These are phyloP conservation scores for Drosophila guanche DNA, from an alignment of 1,140 invertebrate genomes.

Conservation along the genomic window DNA sequence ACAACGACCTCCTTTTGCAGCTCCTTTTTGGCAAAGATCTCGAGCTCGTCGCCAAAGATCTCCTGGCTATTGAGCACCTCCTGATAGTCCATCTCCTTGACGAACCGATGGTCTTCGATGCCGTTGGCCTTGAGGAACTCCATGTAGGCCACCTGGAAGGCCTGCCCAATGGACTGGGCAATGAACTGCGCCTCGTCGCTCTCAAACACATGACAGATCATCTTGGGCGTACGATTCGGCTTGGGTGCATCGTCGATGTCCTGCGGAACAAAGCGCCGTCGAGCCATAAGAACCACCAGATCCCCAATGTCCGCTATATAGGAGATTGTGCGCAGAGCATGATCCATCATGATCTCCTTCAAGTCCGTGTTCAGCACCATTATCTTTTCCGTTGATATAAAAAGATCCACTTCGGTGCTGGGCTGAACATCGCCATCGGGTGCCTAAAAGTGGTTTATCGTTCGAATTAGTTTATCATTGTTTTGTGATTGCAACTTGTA, in stretches of 20 bases:
- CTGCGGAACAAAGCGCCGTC: slow-evolving; percentile 94
- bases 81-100: slow-evolving; percentile 99
- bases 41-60: slow-evolving; percentile 99
- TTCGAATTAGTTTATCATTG: background rate
- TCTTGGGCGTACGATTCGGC: slow-evolving; percentile 96
- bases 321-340: slow-evolving; percentile 98
- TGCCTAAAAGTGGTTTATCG: slow-evolving; percentile 87
- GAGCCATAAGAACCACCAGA: slow-evolving; percentile 98
- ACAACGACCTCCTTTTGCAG: slow-evolving; percentile 99
- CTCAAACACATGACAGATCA: slow-evolving; percentile 99
- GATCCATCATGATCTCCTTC: slow-evolving; percentile 99
- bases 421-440: slow-evolving; percentile 99
- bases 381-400: slow-evolving; percentile 99
- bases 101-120: slow-evolving; percentile 99
- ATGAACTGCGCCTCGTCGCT: slow-evolving; percentile 99
- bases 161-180: slow-evolving; percentile 99
- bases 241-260: slow-evolving; percentile 84
- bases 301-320: slow-evolving; percentile 99
- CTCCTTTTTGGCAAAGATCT: slow-evolving; percentile 99
- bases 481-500: too few relatives aligned
- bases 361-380: slow-evolving; percentile 99
- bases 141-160: slow-evolving; percentile 99
- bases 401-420: slow-evolving; percentile 99
- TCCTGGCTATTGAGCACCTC: slow-evolving; percentile 99
- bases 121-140: slow-evolving; percentile 99